Evolutionary conservation across 1,140 invertebrate species (phyloP).

Genomic region (Musca vetustissima): DNA sequence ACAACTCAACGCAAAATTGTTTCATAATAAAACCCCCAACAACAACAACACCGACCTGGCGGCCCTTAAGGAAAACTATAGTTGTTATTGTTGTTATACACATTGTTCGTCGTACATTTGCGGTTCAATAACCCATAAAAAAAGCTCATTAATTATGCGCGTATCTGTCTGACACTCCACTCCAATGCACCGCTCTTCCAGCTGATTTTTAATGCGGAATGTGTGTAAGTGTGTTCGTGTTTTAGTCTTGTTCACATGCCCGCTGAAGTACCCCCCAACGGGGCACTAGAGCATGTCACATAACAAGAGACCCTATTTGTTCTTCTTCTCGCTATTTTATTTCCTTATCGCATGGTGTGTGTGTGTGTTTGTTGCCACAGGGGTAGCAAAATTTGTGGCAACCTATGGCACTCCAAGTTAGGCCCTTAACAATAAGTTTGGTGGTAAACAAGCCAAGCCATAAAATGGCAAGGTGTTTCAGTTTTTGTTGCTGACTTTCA

Average conservation of each 20-base stretch:
- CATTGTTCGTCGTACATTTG: slow-evolving; percentile 20
- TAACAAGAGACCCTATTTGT: background rate
- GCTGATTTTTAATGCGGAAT: background rate
- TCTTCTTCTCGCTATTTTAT: background rate
- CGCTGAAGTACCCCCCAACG: background rate
- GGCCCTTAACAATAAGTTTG: too few relatives aligned
- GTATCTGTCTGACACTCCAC: slow-evolving; percentile 38
- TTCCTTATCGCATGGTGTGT: slow-evolving; percentile 12
- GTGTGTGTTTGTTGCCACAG: slow-evolving; percentile 3
- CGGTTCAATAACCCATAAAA: slow-evolving; percentile 56
- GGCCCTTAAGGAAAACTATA: too few relatives aligned
- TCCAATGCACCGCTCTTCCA: slow-evolving; percentile 22
- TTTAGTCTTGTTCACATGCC: slow-evolving; percentile 10
- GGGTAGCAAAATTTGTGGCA: background rate
- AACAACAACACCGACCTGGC: too few relatives aligned
- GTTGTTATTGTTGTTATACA: too few relatives aligned
- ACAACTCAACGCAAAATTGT: too few relatives aligned
- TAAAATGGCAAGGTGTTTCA: too few relatives aligned
- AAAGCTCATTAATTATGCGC: slow-evolving; percentile 56
- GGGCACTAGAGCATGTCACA: background rate
- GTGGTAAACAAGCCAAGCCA: too few relatives aligned
- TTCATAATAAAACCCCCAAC: too few relatives aligned
- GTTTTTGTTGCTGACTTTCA: too few relatives aligned
- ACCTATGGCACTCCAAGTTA: too few relatives aligned
- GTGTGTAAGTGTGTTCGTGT: background rate